A percentile compares a stretch with the other conserved stretches of the same genome.
Evolutionary conservation across 2,113 vertebrate genomes (phyloP).

Genomic region (Limnothrissa miodon): DNA sequence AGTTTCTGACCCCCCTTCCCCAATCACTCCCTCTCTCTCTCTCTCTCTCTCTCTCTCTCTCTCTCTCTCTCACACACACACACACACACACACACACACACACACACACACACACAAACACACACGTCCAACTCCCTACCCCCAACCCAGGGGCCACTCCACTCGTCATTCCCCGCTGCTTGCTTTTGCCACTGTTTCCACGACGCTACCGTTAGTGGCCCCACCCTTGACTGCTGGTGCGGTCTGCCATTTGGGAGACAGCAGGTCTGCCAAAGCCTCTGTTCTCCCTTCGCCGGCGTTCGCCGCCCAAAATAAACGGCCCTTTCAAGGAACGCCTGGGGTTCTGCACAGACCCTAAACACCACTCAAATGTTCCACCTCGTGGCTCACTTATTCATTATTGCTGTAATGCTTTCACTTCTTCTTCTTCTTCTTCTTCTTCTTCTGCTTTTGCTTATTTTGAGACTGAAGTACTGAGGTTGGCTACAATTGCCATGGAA

Average conservation of each 20-base stretch:
- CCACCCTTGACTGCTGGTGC: slow-evolving; percentile 32
- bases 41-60: no score
- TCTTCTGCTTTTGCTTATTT: background rate
- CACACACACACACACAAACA: background rate
- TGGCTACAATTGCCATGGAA: background rate
- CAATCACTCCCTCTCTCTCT: no score
- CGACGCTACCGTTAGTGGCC: slow-evolving; percentile 53
- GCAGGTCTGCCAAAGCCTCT: background rate
- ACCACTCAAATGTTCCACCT: slow-evolving; percentile 46
- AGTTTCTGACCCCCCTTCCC: background rate
- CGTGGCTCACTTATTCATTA: slow-evolving; percentile 27
- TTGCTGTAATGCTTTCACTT: background rate
- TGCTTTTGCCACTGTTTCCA: slow-evolving; percentile 51
- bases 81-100: background rate
- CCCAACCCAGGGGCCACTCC: background rate
- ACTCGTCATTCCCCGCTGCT: background rate
- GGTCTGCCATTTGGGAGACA: slow-evolving; percentile 33
- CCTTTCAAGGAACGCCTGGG: slow-evolving; percentile 42
- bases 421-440: slow-evolving; percentile 33
- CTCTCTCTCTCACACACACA: background rate
- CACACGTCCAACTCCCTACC: background rate
- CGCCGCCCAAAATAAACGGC: slow-evolving; percentile 51
- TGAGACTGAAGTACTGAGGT: background rate
- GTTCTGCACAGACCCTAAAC: slow-evolving; percentile 37
- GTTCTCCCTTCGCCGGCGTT: slow-evolving; percentile 5